phyloP scores from a whole-genome alignment of 2,113 vertebrate species.

The Ancistrus triradiatus region DNA sequence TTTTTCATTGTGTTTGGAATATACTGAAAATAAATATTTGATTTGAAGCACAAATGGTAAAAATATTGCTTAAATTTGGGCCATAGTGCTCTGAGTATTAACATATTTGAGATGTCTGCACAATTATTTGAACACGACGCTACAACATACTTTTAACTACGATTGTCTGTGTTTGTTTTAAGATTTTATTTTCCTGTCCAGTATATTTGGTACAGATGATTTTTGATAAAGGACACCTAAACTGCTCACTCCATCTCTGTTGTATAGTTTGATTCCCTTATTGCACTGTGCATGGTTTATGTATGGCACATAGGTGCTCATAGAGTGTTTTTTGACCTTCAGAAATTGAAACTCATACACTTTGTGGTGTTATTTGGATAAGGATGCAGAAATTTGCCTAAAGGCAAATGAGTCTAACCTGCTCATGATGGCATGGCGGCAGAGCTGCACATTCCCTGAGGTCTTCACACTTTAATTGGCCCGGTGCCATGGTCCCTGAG shows the following conservation, averaged over 20 bases:
- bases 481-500: constrained; percentile 46
- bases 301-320: not conserved
- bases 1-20: constrained; percentile 6
- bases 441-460: constrained; percentile 27
- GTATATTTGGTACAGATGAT: constrained; percentile 6
- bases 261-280: constrained; percentile 4
- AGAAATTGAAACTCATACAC: not conserved
- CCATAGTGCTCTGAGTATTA: not conserved
- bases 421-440: constrained; percentile 21
- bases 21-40: constrained; percentile 1
- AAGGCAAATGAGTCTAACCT: constrained; percentile 24
- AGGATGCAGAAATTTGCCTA: constrained; percentile 4
- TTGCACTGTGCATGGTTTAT: not conserved
- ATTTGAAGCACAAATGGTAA: not conserved
- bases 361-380: not conserved
- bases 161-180: not conserved
- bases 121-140: constrained; percentile 7
- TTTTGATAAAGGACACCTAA: not conserved
- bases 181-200: not conserved
- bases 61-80: not conserved
- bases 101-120: constrained; percentile 4
- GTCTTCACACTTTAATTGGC: constrained; percentile 55
- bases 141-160: not conserved
- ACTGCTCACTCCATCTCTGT: not conserved
- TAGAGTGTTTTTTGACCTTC: not conserved